Percentiles rank a stretch among this genome's conserved stretches.
Conservation (phyloP, 2,888 invertebrate species). For the Ectemnius lituratus region DNA sequence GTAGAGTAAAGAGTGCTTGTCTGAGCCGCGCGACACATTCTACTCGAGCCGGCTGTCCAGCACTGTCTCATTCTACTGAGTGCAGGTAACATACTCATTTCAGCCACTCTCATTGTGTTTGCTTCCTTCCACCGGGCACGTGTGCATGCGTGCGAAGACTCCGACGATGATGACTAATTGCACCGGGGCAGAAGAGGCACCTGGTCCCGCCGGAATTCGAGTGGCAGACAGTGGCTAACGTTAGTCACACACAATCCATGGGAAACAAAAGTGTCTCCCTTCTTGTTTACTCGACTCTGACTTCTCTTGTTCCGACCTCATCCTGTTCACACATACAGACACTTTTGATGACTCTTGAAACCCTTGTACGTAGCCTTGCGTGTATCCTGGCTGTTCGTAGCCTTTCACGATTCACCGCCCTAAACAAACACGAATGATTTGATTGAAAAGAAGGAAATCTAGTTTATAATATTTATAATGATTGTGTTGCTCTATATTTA, state of each 20-base stretch:
- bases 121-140: background rate
- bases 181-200: slow-evolving; percentile 38
- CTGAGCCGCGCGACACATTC: slow-evolving; percentile 7
- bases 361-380: background rate
- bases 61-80: no score
- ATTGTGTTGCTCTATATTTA: no score
- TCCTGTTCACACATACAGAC: slow-evolving; percentile 17
- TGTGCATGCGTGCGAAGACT: background rate
- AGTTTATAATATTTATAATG: no score
- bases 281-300: slow-evolving; percentile 35
- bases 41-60: background rate
- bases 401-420: slow-evolving; percentile 17
- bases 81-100: background rate
- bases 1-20: background rate
- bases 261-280: slow-evolving; percentile 45
- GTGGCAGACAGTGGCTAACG: slow-evolving; percentile 9
- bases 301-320: slow-evolving; percentile 29
- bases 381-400: slow-evolving; percentile 17
- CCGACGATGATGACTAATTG: slow-evolving; percentile 50
- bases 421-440: slow-evolving; percentile 31
- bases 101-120: slow-evolving; percentile 5
- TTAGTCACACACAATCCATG: slow-evolving; percentile 39
- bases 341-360: slow-evolving; percentile 40
- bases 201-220: slow-evolving; percentile 45
- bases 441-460: background rate